These are phyloP conservation scores for Dendrocincla tyrannina DNA, from an alignment of 2,797 vertebrate genomes.

Conservation along the genomic window DNA sequence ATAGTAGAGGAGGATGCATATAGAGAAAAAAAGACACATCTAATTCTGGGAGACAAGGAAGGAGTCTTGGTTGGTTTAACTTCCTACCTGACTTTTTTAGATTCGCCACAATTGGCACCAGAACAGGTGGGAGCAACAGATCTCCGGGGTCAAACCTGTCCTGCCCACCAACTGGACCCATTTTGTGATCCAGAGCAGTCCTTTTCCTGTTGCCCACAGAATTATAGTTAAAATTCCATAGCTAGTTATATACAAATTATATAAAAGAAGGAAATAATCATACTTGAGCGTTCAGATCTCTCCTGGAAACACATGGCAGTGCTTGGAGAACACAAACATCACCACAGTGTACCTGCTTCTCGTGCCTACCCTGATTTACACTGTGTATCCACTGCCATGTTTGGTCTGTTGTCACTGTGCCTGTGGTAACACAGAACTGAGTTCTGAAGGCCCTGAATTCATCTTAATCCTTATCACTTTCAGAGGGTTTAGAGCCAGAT, in stretches of 20 bases:
- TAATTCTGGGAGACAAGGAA: not conserved
- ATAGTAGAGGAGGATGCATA: not conserved
- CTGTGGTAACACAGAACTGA: not conserved
- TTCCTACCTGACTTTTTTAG: not conserved
- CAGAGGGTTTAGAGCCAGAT: not conserved
- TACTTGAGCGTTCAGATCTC: not conserved
- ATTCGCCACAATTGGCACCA: not conserved
- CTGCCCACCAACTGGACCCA: not conserved
- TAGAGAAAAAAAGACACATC: not conserved
- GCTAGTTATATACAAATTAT: not conserved
- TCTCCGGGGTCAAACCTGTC: not conserved
- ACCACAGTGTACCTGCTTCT: not conserved
- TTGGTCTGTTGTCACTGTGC: not conserved
- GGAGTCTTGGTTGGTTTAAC: not conserved
- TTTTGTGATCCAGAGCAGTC: not conserved
- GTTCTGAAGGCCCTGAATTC: not conserved
- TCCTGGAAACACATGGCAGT: not conserved
- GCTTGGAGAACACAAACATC: not conserved
- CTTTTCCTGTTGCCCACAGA: not conserved
- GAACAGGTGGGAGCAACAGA: not conserved
- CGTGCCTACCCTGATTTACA: not conserved
- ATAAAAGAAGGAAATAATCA: not conserved
- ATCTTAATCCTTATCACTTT: not conserved
- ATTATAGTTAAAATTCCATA: not conserved
- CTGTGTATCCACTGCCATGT: not conserved